Evolutionary conservation across 2,888 invertebrate genomes (phyloP), one percentile per base, ranked within the genome.

Genomic region (Malacosoma neustria): DNA sequence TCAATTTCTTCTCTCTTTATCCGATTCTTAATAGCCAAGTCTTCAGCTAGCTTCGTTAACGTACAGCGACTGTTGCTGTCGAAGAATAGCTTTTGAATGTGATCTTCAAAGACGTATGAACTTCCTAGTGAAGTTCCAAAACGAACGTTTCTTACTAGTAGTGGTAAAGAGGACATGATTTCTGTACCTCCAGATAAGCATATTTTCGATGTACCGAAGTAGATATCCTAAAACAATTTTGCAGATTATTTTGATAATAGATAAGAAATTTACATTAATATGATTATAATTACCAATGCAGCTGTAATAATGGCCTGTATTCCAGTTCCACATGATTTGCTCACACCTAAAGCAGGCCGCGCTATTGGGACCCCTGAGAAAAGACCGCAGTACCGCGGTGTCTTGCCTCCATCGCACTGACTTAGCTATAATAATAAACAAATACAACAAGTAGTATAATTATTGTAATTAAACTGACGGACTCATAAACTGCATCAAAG

Each of bases 301-400:
- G 93, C 95, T 68, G 90, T 94, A 4, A 98, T 90, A 41, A 99
- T 87, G 0, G 98, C 90, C 69, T 99, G 99, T 61, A 99, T 95
- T 6, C 99, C 99, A 37, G 97, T 96, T 9, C 98, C 99, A 73
- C 99, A 99, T 11, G 98, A 87, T 48, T 98, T 89, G 75, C 97
- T 99, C 9, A 99, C 90, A 12, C 92, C 92, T 4, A 96, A 73
- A 0, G 97, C 97, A n/a, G 98, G 96, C 42, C 88, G 92, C 14
- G 93, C 92, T 41, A 92, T 69, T 1, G 97, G 95, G 29, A 98
- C 91, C 31, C 97, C 98, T 42, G 91, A 89, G 53, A 92, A 89
- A 7, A 98, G 85, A 0, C 91, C 89, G 38, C 93, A 93, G 73
- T 99, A 98, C 29, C 99, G 89, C 0, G 98, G 90, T 40, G 97